Evolutionary conservation across 2,888 invertebrate genomes (phyloP).

Genomic region (Parthenolecanium corni): DNA sequence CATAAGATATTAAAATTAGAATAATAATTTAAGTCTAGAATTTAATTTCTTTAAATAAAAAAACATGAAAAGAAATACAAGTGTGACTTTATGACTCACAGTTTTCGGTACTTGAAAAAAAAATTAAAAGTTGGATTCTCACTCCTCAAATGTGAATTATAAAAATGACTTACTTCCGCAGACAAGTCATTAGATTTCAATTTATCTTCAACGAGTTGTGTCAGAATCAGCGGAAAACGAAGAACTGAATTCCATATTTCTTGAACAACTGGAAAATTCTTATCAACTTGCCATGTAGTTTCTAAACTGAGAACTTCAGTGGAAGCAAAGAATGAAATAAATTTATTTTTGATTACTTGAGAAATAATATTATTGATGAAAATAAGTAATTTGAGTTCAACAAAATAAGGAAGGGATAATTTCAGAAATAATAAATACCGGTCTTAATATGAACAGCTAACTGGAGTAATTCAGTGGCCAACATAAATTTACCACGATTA

Average conservation of each 20-base stretch:
- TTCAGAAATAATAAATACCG: neutral
- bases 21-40: too few relatives aligned
- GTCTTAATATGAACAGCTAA: conserved; percentile 20
- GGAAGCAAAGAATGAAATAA: neutral
- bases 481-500: neutral
- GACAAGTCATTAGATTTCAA: conserved; percentile 4
- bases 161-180: neutral
- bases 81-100: too few relatives aligned
- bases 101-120: too few relatives aligned
- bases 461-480: conserved; percentile 10
- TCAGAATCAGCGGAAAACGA: conserved; percentile 10
- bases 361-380: neutral
- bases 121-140: too few relatives aligned
- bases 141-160: too few relatives aligned
- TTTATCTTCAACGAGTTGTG: conserved; percentile 4
- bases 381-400: neutral
- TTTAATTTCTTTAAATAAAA: too few relatives aligned
- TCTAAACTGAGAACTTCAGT: conserved; percentile 3
- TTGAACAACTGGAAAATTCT: conserved; percentile 5
- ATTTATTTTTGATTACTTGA: neutral
- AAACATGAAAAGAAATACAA: too few relatives aligned
- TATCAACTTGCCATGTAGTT: conserved; percentile 1
- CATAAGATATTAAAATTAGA: too few relatives aligned
- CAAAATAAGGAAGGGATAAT: neutral
- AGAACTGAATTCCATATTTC: conserved; percentile 15